A percentile compares a stretch with the other conserved stretches of the same genome.
These are phyloP conservation scores for Callipepla squamata DNA, from an alignment of 2,113 vertebrate species.

Conservation along the genomic window DNA sequence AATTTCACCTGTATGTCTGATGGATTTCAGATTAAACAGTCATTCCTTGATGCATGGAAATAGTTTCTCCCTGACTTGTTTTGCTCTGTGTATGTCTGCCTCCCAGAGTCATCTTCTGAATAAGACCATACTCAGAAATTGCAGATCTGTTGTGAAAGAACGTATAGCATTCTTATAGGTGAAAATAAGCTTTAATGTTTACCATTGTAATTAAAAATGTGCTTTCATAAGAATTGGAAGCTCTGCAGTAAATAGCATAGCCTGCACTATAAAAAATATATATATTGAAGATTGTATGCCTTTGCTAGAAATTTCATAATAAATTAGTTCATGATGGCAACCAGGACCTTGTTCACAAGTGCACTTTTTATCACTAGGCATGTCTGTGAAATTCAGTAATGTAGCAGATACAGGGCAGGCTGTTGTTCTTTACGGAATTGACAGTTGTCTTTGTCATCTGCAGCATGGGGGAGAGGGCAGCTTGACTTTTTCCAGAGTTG, in stretches of 20 bases:
- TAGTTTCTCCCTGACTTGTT: background rate
- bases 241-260: background rate
- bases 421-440: background rate
- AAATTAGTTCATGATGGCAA: background rate
- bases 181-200: constrained; percentile 20
- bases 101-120: background rate
- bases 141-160: constrained; percentile 15
- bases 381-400: constrained; percentile 45
- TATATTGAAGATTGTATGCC: background rate
- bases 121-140: constrained; percentile 23
- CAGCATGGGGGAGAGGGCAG: constrained; percentile 33
- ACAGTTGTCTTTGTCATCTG: constrained; percentile 31
- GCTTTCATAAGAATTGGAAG: constrained; percentile 33
- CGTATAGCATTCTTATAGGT: constrained; percentile 11
- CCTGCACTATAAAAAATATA: constrained; percentile 8
- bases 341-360: background rate
- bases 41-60: background rate
- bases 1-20: background rate
- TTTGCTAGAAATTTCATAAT: constrained; percentile 20
- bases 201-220: background rate
- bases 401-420: constrained; percentile 31
- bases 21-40: background rate
- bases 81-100: background rate
- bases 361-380: background rate
- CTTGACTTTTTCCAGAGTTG: constrained; percentile 43